Conservation (phyloP, 2,888 invertebrate species). For the Parochlus steinenii region DNA sequence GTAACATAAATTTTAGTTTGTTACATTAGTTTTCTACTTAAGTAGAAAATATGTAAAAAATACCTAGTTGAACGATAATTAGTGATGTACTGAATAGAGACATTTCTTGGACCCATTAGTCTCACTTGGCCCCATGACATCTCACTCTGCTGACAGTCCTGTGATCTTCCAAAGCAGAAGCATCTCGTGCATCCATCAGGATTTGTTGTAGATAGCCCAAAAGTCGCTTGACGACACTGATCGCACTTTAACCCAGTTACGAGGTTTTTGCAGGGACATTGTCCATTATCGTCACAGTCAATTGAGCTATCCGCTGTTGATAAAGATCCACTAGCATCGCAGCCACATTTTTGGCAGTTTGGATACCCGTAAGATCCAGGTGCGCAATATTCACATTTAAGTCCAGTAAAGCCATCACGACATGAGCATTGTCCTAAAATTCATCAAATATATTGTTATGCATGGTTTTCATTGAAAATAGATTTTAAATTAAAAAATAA, state of each 20-base stretch:
- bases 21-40: no score
- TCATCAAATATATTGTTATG: no score
- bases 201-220: constrained; percentile 63
- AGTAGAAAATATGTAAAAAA: no score
- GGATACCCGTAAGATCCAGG: constrained; percentile 81
- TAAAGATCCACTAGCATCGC: constrained; percentile 56
- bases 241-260: constrained; percentile 74
- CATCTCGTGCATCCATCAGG: constrained; percentile 84
- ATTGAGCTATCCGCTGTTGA: constrained; percentile 41
- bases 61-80: neutral
- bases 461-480: no score
- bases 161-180: constrained; percentile 85
- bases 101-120: constrained; percentile 36
- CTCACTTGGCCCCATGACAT: constrained; percentile 70
- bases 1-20: no score
- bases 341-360: constrained; percentile 70
- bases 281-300: constrained; percentile 54
- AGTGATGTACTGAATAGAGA: constrained; percentile 26
- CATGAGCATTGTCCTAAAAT: constrained; percentile 70
- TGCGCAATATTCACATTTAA: constrained; percentile 67
- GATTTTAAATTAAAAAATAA: constrained; percentile 51
- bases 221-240: constrained; percentile 67
- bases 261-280: constrained; percentile 83
- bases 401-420: constrained; percentile 54
- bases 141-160: constrained; percentile 62